Conservation (phyloP, 2,888 invertebrate species). For the Rosalia funebris region DNA sequence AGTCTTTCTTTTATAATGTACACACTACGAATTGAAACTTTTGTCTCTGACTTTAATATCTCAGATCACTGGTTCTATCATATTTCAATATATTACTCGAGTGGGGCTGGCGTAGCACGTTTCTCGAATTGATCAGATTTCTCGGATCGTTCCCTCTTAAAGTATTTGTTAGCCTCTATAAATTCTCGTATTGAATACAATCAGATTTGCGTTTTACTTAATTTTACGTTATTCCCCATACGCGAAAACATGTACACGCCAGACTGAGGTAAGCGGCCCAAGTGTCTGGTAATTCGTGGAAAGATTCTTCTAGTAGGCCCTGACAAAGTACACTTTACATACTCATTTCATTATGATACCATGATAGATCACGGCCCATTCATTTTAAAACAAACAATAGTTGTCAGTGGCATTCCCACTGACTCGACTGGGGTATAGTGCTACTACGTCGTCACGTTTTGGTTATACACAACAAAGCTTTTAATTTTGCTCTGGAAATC, state of each 20-base stretch:
- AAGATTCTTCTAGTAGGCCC: slow-evolving; percentile 13
- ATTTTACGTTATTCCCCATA: no score
- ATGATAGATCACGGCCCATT: slow-evolving; percentile 18
- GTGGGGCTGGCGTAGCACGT: background rate
- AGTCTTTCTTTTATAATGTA: background rate
- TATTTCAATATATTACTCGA: slow-evolving; percentile 10
- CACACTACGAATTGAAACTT: slow-evolving; percentile 6
- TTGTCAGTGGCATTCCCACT: slow-evolving; percentile 12
- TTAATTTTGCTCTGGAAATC: slow-evolving; percentile 5
- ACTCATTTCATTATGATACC: slow-evolving; percentile 1
- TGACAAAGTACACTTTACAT: slow-evolving; percentile 17
- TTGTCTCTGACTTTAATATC: slow-evolving; percentile 12
- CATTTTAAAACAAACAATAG: slow-evolving; percentile 21
- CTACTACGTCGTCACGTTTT: slow-evolving; percentile 7
- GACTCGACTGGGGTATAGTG: background rate
- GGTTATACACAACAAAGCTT: background rate
- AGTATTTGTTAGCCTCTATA: slow-evolving; percentile 3
- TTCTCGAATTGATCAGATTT: background rate
- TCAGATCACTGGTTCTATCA: slow-evolving; percentile 14
- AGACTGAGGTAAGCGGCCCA: no score
- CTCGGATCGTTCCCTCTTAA: background rate
- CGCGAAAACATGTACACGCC: no score
- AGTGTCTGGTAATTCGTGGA: no score
- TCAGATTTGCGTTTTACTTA: no score
- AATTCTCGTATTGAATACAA: background rate